phyloP scores from a whole-genome alignment of 2,113 vertebrate species.

The Asarcornis scutulata region DNA sequence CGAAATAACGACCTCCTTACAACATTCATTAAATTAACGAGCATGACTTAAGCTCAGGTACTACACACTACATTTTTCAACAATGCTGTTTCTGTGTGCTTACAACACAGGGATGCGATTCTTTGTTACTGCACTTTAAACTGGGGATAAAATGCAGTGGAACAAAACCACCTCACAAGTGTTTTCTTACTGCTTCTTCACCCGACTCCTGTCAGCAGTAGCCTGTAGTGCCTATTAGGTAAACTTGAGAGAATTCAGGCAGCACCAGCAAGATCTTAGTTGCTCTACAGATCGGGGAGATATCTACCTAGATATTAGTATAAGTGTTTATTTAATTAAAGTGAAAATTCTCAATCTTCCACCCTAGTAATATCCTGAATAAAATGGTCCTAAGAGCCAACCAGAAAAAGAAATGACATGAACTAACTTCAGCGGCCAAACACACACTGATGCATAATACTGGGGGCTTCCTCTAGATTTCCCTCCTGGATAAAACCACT shows the following conservation, averaged over 20 bases:
- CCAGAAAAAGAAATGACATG: not conserved
- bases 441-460: not conserved
- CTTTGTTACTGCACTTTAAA: not conserved
- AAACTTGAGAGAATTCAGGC: not conserved
- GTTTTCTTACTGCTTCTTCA: not conserved
- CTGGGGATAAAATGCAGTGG: not conserved
- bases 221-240: not conserved
- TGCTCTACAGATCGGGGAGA: not conserved
- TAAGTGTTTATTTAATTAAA: not conserved
- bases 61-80: not conserved
- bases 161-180: not conserved
- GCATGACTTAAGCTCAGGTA: not conserved
- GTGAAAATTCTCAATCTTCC: not conserved
- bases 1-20: not conserved
- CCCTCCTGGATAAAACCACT: not conserved
- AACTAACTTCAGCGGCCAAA: not conserved
- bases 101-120: not conserved
- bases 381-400: not conserved
- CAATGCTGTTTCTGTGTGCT: not conserved
- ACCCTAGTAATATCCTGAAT: not conserved
- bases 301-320: not conserved
- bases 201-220: not conserved
- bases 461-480: not conserved
- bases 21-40: conserved; percentile 34
- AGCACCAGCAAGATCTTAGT: not conserved